Conservation (phyloP, 2,888 invertebrate genomes). For the Microctonus brassicae region DNA sequence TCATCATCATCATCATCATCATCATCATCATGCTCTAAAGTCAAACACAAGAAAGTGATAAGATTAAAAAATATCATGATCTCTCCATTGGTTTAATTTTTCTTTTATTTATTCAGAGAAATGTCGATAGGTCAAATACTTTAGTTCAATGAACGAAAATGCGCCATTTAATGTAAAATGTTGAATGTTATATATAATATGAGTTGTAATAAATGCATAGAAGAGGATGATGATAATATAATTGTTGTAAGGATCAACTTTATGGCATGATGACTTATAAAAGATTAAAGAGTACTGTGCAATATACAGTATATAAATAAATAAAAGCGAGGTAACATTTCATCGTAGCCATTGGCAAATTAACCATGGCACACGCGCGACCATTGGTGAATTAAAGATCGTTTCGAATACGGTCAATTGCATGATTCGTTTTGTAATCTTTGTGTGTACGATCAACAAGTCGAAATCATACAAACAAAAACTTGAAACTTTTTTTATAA, state of each 20-base stretch:
- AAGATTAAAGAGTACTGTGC: too few relatives aligned
- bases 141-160: background rate
- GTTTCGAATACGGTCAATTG: conserved; percentile 30
- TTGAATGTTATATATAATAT: background rate
- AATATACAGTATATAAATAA: too few relatives aligned
- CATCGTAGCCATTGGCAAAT: too few relatives aligned
- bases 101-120: background rate
- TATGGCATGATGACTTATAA: too few relatives aligned
- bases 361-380: background rate
- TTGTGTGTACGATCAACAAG: background rate
- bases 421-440: background rate
- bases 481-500: background rate
- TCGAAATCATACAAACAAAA: conserved; percentile 2
- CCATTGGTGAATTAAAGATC: conserved; percentile 31
- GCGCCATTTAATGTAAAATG: background rate
- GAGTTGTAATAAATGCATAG: too few relatives aligned
- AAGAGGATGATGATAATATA: too few relatives aligned
- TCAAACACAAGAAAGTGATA: conserved; percentile 3
- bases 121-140: background rate
- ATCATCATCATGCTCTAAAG: background rate
- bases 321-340: too few relatives aligned
- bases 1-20: too few relatives aligned
- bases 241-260: too few relatives aligned
- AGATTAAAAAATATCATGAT: background rate
- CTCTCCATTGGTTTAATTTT: background rate